Conservation (phyloP, 1,140 invertebrate genomes). For the Acyrthosiphon pisum region DNA sequence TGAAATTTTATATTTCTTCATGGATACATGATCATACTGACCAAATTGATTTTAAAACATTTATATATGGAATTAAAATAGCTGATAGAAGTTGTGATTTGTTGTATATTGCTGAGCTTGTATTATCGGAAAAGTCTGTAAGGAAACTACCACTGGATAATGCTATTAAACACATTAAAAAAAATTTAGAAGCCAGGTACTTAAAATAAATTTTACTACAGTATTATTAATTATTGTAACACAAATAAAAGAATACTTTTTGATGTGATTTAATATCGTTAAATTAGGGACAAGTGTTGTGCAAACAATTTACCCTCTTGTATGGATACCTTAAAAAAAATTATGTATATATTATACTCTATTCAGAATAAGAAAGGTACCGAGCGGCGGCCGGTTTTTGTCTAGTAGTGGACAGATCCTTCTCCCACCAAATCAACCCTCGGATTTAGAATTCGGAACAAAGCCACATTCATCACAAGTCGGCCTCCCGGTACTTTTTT, state of each 20-base stretch:
- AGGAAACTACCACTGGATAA: constrained; percentile 42
- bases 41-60: constrained; percentile 46
- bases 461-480: no score
- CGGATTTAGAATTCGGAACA: no score
- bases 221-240: background rate
- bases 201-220: background rate
- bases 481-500: no score
- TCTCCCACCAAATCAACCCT: no score
- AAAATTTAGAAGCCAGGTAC: constrained; percentile 44
- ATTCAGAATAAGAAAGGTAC: no score
- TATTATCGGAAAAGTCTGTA: constrained; percentile 23
- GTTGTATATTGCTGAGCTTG: constrained; percentile 37
- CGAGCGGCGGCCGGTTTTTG: no score
- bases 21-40: constrained; percentile 48
- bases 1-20: constrained; percentile 46
- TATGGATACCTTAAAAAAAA: no score
- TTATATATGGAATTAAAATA: constrained; percentile 42
- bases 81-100: constrained; percentile 53
- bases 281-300: no score
- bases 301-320: no score
- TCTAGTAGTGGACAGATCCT: no score
- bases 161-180: constrained; percentile 45
- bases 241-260: background rate
- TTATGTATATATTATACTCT: no score
- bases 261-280: background rate